phyloP scores from a whole-genome alignment of 2,888 invertebrate genomes.

The Encarsia formosa region DNA sequence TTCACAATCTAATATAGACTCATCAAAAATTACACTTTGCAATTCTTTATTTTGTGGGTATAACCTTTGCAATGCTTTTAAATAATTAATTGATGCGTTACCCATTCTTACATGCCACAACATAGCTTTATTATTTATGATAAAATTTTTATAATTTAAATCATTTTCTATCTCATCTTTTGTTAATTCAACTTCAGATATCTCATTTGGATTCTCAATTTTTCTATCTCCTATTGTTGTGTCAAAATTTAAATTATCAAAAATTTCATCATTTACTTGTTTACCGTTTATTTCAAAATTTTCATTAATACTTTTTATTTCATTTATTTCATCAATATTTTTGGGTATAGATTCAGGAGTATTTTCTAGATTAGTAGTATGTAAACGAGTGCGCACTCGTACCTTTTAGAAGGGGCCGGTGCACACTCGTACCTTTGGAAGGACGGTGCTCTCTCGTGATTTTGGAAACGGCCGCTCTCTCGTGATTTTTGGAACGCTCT shows the following conservation, averaged over 20 bases:
- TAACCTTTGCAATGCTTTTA: slow-evolving; percentile 13
- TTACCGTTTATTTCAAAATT: background rate
- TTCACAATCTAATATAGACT: slow-evolving; percentile 29
- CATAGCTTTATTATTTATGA: slow-evolving; percentile 23
- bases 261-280: background rate
- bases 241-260: background rate
- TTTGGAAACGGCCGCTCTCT: too few species aligned
- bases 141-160: background rate
- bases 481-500: too few species aligned
- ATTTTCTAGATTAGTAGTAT: background rate
- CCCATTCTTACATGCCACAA: slow-evolving; percentile 34
- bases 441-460: too few species aligned
- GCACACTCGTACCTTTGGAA: too few species aligned
- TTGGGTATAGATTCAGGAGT: background rate
- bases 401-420: too few species aligned
- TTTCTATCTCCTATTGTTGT: background rate
- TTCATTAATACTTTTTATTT: background rate
- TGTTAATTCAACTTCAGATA: background rate
- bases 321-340: background rate
- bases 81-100: slow-evolving; percentile 26
- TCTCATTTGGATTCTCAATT: background rate
- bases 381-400: too few species aligned
- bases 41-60: slow-evolving; percentile 22
- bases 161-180: background rate
- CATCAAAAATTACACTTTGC: slow-evolving; percentile 25